Base-by-base conservation (phyloP, 2,797 vertebrate species). In the Halcyon badia region DNA sequence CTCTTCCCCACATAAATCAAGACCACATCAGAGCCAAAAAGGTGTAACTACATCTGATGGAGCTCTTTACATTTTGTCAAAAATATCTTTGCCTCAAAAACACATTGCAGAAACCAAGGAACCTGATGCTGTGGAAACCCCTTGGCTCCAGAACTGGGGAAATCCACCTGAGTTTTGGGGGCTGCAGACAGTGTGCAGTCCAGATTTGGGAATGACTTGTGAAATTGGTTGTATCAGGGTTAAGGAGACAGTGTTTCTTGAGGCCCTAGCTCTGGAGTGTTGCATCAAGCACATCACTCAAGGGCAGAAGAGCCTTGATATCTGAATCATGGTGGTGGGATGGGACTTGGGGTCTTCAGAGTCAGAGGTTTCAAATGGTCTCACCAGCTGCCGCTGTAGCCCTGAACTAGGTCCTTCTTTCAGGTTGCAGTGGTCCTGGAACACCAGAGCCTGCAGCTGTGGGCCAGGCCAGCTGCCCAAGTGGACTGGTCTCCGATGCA, bases 91-190 rank as follows among this genome's bases (percentile, higher is more conserved):
- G 12, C 35, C 60, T 57, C 22, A 70, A 46, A 16, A 69, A 41
- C 24, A n/a, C 10, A 0, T 46, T 78, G 28, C 44, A 86, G 61
- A 71, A 90, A 41, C 16, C 35, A 75, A 72, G 30, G 31, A 75
- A 52, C 10, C 7, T 37, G 25, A 54, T 26, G 8, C 13, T 66
- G 9, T n/a, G 31, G 49, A 91, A 94, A 64, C 2, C 21, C 25
- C 0, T 0, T 16, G 19, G 52, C 9, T 33, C 30, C 26, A 75
- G 42, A 87, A 49, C 12, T 42, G 28, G 25, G 52, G 18, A 69
- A 82, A 72, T 7, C 16, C 61, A 76, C 37, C 11, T 3, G 3
- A 75, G 13, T 44, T 6, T 70, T 48, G 11, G n/a, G 24, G 39
- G 7, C 46, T 54, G 21, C 21, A 80, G 8, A 14, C 56, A 68